These are phyloP conservation scores for Zoroaster sp. DNA, from an alignment of 53 echinoderm and acorn worm species.

Conservation along the genomic window DNA sequence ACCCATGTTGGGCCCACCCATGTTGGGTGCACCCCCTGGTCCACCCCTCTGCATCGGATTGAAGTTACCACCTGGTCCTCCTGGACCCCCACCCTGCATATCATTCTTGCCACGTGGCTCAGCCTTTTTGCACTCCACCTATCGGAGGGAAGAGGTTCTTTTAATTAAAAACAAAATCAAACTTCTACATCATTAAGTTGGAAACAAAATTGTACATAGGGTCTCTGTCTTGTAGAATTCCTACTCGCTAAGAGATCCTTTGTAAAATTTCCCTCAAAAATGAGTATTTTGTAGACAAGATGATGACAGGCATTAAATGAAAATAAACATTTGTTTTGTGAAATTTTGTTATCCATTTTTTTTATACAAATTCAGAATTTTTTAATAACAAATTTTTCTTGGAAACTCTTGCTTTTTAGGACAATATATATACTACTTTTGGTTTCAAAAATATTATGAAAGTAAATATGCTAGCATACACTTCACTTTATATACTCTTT, in stretches of 20 bases:
- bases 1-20: conserved; percentile 36
- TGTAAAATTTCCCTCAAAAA: background rate
- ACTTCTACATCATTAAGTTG: background rate
- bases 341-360: too few relatives aligned
- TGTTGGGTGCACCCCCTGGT: background rate
- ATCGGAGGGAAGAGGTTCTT: background rate
- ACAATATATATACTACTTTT: too few relatives aligned
- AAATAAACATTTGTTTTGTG: too few relatives aligned
- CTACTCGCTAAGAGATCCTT: background rate
- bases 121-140: conserved; percentile 72
- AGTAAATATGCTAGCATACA: too few relatives aligned
- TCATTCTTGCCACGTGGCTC: conserved; percentile 55
- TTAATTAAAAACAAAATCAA: background rate
- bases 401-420: too few relatives aligned
- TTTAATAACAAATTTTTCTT: too few relatives aligned
- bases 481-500: too few relatives aligned
- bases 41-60: conserved; percentile 49
- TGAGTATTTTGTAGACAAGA: background rate
- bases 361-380: too few relatives aligned
- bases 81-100: conserved; percentile 43
- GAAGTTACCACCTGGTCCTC: conserved; percentile 22
- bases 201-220: background rate
- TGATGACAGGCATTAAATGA: too few relatives aligned
- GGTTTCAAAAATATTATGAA: too few relatives aligned
- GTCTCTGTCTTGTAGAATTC: background rate